These are phyloP conservation scores for Gasteruption jaculator DNA, from an alignment of 2,888 invertebrate species.

Conservation along the genomic window DNA sequence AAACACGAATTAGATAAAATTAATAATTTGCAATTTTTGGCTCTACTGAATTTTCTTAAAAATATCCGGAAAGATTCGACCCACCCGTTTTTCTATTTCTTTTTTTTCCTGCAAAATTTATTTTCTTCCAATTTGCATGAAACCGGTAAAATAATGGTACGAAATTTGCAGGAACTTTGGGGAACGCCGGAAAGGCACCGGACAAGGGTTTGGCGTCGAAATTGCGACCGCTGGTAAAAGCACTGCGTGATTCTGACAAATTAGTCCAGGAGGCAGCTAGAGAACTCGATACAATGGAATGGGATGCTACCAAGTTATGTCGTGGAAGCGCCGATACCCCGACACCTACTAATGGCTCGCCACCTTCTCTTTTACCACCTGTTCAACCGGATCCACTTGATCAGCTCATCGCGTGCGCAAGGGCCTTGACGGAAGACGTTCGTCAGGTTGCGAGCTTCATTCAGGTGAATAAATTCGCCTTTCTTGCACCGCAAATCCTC, in stretches of 20 bases:
- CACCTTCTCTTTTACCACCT: constrained; percentile 32
- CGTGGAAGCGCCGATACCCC: constrained; percentile 49
- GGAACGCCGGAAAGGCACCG: constrained; percentile 78
- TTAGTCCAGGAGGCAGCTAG: constrained; percentile 75
- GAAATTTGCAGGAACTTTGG: constrained; percentile 63
- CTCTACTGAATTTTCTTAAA: no score
- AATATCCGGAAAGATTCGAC: no score
- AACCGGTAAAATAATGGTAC: no score
- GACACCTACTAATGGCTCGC: constrained; percentile 56
- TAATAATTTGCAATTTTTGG: no score
- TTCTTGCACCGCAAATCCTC: no score
- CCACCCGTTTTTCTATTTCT: no score
- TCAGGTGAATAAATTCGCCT: constrained; percentile 53
- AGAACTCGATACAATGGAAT: constrained; percentile 70
- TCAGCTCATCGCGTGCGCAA: constrained; percentile 81
- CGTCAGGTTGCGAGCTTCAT: constrained; percentile 87
- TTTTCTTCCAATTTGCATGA: no score
- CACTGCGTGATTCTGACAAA: constrained; percentile 74
- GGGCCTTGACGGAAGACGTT: constrained; percentile 84
- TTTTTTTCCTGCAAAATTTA: no score
- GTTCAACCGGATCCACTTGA: constrained; percentile 74
- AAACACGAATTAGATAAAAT: no score
- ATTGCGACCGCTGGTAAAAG: constrained; percentile 73
- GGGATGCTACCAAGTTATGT: constrained; percentile 68
- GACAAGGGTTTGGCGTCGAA: constrained; percentile 74